Percentiles rank a stretch among this genome's conserved stretches.
These are phyloP conservation scores for Oceanodroma leucorhoa DNA, from an alignment of 2,797 vertebrate genomes.

Conservation along the genomic window DNA sequence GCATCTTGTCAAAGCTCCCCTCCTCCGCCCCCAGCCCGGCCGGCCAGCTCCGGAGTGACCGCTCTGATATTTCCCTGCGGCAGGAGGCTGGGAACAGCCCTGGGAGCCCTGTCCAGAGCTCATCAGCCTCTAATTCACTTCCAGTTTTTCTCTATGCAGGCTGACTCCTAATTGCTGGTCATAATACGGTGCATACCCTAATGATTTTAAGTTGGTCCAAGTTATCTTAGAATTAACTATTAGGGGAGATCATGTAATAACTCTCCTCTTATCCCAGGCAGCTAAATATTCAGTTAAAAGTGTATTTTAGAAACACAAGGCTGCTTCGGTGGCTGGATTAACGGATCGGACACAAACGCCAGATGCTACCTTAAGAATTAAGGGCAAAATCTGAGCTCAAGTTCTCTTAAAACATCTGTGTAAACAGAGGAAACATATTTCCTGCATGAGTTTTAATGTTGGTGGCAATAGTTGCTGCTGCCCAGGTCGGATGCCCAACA, in stretches of 20 bases:
- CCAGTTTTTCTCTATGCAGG: background rate
- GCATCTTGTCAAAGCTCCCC: constrained; percentile 9
- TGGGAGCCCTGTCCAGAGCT: background rate
- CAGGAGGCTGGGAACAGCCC: background rate
- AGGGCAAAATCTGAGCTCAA: background rate
- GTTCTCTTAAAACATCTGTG: background rate
- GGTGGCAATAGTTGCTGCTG: background rate
- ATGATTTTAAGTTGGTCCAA: background rate
- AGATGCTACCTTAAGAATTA: constrained; percentile 52
- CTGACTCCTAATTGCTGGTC: background rate
- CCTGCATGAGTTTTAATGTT: background rate
- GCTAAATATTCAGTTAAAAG: background rate
- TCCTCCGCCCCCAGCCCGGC: background rate
- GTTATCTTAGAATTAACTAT: background rate
- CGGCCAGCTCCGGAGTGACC: background rate
- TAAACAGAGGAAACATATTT: background rate
- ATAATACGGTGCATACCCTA: background rate
- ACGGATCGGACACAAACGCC: background rate
- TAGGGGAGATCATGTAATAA: background rate
- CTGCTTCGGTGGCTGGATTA: background rate
- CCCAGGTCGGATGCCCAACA: background rate
- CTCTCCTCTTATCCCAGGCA: background rate
- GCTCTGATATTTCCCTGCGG: background rate
- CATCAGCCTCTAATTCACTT: background rate
- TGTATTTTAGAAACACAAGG: background rate